Base-by-base conservation (phyloP, 1,140 invertebrate species). In the Drosophila neocordata region DNA sequence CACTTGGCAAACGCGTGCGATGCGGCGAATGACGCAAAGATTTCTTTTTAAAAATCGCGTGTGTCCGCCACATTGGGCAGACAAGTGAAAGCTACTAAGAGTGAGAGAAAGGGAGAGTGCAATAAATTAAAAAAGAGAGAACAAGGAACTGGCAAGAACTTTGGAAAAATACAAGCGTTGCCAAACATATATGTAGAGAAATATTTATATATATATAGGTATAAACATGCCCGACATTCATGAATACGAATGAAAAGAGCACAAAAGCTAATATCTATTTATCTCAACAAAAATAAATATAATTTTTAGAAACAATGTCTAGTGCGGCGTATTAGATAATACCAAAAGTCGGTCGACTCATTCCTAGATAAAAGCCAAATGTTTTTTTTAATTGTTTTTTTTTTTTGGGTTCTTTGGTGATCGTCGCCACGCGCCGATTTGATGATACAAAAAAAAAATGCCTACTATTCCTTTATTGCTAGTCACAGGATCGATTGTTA, bases 1-100 rank as follows among this genome's bases (percentile, higher is more conserved):
- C 82, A 87, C 83, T 87, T 78, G 71, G 60, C 59, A 71, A 60
- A 87, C 69, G 82, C 82, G 82, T 87, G 76, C 73, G 78, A 68
- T 38, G 62, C 65, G 38, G 41, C 73, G 55, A 78, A 48, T 87
- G 82, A 87, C 82, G 82, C 84, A 78, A 76, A 87, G 59, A 78
- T 69, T 65, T 31, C 5, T 56, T 18, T 48, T 52, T 20, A 4
- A 11, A 48, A 35, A 48, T 87, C 78, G 71, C 73, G 69, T 80
- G 73, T 82, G 63, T 62, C 35, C 51, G 58, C 38, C 51, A 22
- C n/a, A n/a, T n/a, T n/a, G 55, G 12, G 51, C 74, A 38, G 18
- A 64, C 48, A 41, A 65, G 34, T 48, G 65, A 53, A 65, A 37
- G 15, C 20, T 48, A 20, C 8, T 20, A 31, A 31, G 27, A 31